These are phyloP conservation scores for Dasysyrphus tricinctus DNA, from an alignment of 2,888 invertebrate species.

Conservation along the genomic window DNA sequence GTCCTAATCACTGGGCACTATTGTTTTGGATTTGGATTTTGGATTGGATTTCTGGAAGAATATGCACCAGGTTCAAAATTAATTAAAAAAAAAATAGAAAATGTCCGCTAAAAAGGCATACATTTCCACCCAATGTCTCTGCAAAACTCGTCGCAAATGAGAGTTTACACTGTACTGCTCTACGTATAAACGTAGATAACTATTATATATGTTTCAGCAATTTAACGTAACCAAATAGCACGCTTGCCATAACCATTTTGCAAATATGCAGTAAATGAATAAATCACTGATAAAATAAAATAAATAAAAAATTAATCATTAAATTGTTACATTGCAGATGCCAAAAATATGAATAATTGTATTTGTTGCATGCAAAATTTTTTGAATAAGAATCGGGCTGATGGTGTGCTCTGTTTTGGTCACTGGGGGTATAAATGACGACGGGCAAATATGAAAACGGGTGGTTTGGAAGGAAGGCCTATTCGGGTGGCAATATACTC, in stretches of 20 bases:
- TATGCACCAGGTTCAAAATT: too few relatives aligned
- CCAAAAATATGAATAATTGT: slow-evolving; percentile 68
- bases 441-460: neutral
- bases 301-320: slow-evolving; percentile 74
- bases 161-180: neutral
- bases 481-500: neutral
- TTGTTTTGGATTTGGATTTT: too few relatives aligned
- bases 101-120: too few relatives aligned
- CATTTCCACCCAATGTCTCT: too few relatives aligned
- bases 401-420: neutral
- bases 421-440: neutral
- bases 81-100: too few relatives aligned
- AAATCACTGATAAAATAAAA: slow-evolving; percentile 72
- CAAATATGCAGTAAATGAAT: slow-evolving; percentile 70
- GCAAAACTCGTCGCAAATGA: neutral
- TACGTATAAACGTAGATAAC: neutral
- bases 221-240: slow-evolving; percentile 56
- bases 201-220: slow-evolving; percentile 30
- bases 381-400: slow-evolving; percentile 21
- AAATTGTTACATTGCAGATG: slow-evolving; percentile 72
- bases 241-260: slow-evolving; percentile 60
- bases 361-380: slow-evolving; percentile 66
- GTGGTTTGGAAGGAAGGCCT: neutral
- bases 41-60: too few relatives aligned
- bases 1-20: too few relatives aligned